Evolutionary conservation across 2,113 vertebrate species (phyloP).

Genomic region (Nematolebias whitei): DNA sequence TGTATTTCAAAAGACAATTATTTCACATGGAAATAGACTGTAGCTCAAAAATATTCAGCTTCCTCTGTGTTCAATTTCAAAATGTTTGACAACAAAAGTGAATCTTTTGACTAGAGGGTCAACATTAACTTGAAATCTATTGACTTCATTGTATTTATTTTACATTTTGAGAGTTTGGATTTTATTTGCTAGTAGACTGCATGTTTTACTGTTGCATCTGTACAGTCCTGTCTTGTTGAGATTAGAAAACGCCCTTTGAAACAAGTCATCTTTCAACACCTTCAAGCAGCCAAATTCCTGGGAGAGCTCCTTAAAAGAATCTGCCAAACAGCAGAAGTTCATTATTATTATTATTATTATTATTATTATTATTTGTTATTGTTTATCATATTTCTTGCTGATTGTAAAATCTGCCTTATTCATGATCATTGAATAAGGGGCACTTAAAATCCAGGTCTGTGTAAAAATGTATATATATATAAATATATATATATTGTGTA

Average conservation of each 20-base stretch:
- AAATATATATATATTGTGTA: conserved; percentile 80
- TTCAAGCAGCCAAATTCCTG: conserved; percentile 65
- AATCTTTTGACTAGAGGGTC: conserved; percentile 60
- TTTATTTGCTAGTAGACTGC: conserved; percentile 70
- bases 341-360: conserved; percentile 43
- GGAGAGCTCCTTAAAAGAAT: conserved; percentile 59
- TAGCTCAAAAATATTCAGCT: conserved; percentile 57
- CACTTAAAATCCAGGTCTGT: conserved; percentile 76
- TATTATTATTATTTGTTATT: conserved; percentile 9
- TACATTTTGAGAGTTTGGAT: conserved; percentile 63
- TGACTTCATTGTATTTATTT: conserved; percentile 76
- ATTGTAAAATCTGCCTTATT: conserved; percentile 78
- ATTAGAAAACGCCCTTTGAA: conserved; percentile 59
- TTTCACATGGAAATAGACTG: conserved; percentile 55
- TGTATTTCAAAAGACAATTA: conserved; percentile 64
- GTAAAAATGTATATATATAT: conserved; percentile 81
- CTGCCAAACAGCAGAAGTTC: conserved; percentile 59
- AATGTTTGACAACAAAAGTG: conserved; percentile 23
- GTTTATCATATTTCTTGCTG: conserved; percentile 65
- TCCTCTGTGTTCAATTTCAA: conserved; percentile 31
- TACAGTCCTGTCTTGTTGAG: conserved; percentile 66
- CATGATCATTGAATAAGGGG: conserved; percentile 71
- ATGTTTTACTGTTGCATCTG: conserved; percentile 71
- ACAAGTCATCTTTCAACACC: conserved; percentile 47
- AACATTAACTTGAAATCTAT: conserved; percentile 73